Evolutionary conservation across 30 jellyfish, hydroid and myxozoan genomes (phyloP).

Genomic region (Aurelia sp.): DNA sequence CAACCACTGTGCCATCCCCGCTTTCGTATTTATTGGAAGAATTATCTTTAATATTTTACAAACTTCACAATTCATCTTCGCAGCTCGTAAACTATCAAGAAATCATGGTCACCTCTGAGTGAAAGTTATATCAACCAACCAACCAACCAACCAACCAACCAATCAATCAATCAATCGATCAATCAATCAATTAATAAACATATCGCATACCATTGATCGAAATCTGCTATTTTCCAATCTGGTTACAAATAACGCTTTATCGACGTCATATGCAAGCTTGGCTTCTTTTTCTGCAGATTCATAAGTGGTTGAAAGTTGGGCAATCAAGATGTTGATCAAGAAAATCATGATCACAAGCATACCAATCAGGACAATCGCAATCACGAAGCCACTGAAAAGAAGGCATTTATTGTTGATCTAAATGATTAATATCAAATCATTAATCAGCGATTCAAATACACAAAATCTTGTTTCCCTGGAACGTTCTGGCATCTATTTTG

Average conservation of each 20-base stretch:
- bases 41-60: too few species aligned
- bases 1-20: too few species aligned
- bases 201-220: constrained; percentile 34
- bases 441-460: neutral
- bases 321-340: constrained; percentile 70
- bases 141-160: too few species aligned
- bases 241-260: constrained; percentile 54
- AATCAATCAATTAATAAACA: neutral
- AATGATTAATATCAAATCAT: neutral
- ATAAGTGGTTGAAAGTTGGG: constrained; percentile 59
- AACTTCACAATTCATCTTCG: too few species aligned
- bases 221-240: constrained; percentile 72
- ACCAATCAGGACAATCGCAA: constrained; percentile 26
- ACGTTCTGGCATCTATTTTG: too few species aligned
- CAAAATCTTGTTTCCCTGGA: too few species aligned
- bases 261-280: constrained; percentile 55
- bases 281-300: constrained; percentile 45
- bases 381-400: constrained; percentile 47
- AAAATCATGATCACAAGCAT: constrained; percentile 68
- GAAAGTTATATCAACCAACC: too few species aligned
- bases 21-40: too few species aligned
- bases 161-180: too few species aligned
- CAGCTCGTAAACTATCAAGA: too few species aligned
- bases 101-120: too few species aligned
- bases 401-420: neutral